A percentile compares a stretch with the other conserved stretches of the same genome.
Evolutionary conservation across 2,888 invertebrate species (phyloP).

Genomic region (Halictus quadricinctus): DNA sequence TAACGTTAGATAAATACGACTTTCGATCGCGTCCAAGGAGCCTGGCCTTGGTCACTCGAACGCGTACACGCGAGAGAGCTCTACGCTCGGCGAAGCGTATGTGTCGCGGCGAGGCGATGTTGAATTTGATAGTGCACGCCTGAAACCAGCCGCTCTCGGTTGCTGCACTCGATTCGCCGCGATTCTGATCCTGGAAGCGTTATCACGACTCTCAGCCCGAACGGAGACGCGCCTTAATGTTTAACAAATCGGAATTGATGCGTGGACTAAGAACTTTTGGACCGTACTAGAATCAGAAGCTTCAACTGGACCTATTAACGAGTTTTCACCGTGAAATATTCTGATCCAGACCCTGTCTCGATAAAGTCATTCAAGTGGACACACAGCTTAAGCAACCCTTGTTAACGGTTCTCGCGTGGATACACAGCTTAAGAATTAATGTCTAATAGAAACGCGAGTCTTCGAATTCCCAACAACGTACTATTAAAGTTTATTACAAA

Average conservation of each 20-base stretch:
- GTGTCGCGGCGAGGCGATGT: neutral
- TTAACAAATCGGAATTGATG: no score
- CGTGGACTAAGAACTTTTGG: no score
- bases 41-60: conserved; percentile 49
- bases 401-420: neutral
- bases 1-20: conserved; percentile 38
- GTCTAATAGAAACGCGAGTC: neutral
- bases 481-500: neutral
- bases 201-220: neutral
- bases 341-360: no score
- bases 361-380: neutral
- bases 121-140: neutral
- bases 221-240: neutral
- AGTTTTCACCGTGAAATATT: no score
- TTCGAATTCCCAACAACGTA: neutral
- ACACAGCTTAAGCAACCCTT: neutral
- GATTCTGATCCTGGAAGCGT: neutral
- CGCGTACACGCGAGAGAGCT: neutral
- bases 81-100: neutral
- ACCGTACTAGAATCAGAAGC: no score
- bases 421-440: neutral
- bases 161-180: neutral
- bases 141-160: neutral
- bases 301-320: no score
- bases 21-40: conserved; percentile 51